Percentiles rank a stretch among this genome's conserved stretches.
Conservation (phyloP, 2,113 vertebrate species). For the Tursiops truncatus region DNA sequence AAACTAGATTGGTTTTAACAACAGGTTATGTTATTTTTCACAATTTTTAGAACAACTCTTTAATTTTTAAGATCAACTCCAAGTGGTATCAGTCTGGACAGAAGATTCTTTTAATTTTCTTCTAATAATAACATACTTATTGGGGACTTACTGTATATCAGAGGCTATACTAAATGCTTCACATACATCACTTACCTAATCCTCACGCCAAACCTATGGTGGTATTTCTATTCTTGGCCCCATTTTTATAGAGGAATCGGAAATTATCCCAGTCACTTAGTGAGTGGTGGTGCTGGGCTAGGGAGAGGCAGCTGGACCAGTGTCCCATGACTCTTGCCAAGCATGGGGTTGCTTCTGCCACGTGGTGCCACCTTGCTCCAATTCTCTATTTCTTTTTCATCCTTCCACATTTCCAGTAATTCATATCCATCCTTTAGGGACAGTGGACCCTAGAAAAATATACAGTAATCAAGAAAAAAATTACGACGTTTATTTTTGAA, state of each 20-base stretch:
- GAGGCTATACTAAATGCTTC: background rate
- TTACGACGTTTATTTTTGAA: background rate
- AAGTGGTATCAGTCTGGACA: background rate
- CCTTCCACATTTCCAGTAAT: background rate
- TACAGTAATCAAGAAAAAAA: background rate
- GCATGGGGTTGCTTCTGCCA: background rate
- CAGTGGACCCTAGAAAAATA: background rate
- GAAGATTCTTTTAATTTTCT: slow-evolving; percentile 25
- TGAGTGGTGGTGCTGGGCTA: background rate
- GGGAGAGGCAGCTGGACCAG: background rate
- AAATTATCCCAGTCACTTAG: background rate
- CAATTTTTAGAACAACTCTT: background rate
- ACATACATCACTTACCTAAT: background rate
- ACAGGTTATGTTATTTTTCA: background rate
- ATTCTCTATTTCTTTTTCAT: background rate
- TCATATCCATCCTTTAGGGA: background rate
- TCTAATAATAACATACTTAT: background rate
- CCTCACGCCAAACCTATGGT: background rate
- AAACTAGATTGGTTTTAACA: slow-evolving; percentile 28
- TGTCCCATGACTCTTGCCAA: background rate
- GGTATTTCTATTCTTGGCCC: background rate
- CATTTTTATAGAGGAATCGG: background rate
- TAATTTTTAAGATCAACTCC: background rate
- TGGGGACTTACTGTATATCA: background rate
- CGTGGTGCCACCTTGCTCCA: background rate